These are phyloP conservation scores for Drosophila tropicalis DNA, from an alignment of 1,140 invertebrate genomes.

Conservation along the genomic window DNA sequence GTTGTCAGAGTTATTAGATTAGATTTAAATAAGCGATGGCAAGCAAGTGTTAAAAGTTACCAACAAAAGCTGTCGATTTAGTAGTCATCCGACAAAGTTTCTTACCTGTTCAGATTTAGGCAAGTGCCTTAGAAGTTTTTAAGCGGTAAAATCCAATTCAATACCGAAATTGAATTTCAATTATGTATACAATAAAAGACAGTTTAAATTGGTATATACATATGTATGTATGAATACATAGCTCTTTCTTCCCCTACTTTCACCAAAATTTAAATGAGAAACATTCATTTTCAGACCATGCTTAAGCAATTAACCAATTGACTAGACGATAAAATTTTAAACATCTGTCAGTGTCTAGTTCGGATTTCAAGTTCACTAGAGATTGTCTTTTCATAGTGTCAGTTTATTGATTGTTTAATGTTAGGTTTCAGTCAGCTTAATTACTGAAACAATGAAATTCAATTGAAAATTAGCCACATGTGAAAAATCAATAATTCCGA, in stretches of 20 bases:
- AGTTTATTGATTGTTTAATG: neutral
- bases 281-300: no score
- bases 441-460: slow-evolving; percentile 74
- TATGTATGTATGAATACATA: no score
- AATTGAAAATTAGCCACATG: slow-evolving; percentile 56
- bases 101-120: neutral
- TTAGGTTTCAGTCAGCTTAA: slow-evolving; percentile 22
- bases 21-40: neutral
- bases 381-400: neutral
- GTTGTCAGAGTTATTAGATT: slow-evolving; percentile 10
- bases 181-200: neutral
- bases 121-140: neutral
- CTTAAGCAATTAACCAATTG: no score
- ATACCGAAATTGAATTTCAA: neutral
- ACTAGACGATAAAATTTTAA: no score
- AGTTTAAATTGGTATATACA: no score
- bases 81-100: neutral
- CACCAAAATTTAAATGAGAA: no score
- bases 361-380: neutral
- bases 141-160: neutral
- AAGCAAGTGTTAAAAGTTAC: neutral
- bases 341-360: no score
- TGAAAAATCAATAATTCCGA: slow-evolving; percentile 58
- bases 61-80: neutral
- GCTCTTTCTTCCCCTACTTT: no score